Evolutionary conservation across 2,888 invertebrate species (phyloP), one percentile per base, ranked within the genome.

Genomic region (Clanis bilineata): DNA sequence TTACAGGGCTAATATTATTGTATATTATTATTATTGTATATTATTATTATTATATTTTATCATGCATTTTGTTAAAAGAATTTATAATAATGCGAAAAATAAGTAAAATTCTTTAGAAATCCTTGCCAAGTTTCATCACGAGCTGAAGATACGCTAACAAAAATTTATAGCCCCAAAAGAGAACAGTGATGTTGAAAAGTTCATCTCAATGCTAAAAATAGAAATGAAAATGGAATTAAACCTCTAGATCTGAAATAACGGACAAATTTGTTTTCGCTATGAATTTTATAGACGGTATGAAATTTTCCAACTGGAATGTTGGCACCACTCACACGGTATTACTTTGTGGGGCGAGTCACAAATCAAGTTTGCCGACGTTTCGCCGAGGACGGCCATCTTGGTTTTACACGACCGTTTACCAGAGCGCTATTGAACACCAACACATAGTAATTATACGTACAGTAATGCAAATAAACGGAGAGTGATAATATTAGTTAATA

Each of bases 361-460:
- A 86, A 86, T 85, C 83, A 84, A 84, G 74, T 82, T 80, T 77
- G 66, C 69, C 68, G 74, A 74, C 78, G 68, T 73, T 71, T 68
- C 64, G 67, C 66, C 66, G 69, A 64, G 64, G 64, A 68, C 76
- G 64, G 81, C 81, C 83, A 80, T 85, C 79, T 86, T 82, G 76
- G 73, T 76, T 81, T 79, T 75, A 75, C 73, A 68, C 66, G 74
- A 74, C 69, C 77, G 72, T 73, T 80, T 78, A 74, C 76, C 76
- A 75, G 67, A 71, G 72, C 71, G 70, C 69, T 74, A 76, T 77
- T 74, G 71, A 73, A 78, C 66, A 72, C 69, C 71, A 72, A 72
- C 67, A 71, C 67, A 72, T 69, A 63, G 62, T 66, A 54, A 58
- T 51, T 39, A 21, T 4, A 23, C 9, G 12, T 18, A 21, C 58